A percentile compares a stretch with the other conserved stretches of the same genome.
phyloP scores from a whole-genome alignment of 2,888 invertebrate species.

The Rotaria sp. region DNA sequence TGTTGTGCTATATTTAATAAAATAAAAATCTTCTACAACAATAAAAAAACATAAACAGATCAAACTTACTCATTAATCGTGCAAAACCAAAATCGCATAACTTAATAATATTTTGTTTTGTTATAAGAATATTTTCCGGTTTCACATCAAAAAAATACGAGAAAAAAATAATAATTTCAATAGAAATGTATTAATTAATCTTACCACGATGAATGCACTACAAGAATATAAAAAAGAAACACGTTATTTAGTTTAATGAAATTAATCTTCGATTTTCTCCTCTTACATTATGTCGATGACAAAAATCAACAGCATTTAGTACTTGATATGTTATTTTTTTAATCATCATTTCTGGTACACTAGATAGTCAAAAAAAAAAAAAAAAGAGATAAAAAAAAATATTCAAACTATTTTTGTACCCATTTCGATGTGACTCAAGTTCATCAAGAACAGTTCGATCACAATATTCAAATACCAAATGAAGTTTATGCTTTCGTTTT shows the following conservation, averaged over 20 bases:
- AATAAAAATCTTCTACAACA: not conserved
- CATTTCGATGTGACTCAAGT: slow-evolving; percentile 82
- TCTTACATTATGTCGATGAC: slow-evolving; percentile 76
- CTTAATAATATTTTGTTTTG: slow-evolving; percentile 60
- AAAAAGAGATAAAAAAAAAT: not conserved
- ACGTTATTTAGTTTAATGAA: not conserved
- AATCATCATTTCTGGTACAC: slow-evolving; percentile 73
- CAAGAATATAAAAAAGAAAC: not conserved
- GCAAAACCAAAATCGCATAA: slow-evolving; percentile 29
- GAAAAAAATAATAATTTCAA: not conserved
- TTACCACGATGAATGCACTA: slow-evolving; percentile 71
- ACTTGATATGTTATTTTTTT: slow-evolving; percentile 92
- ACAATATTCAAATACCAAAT: slow-evolving; percentile 95
- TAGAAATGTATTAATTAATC: not conserved
- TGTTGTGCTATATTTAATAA: not conserved
- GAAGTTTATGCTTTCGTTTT: slow-evolving; percentile 73
- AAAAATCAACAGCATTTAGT: slow-evolving; percentile 85
- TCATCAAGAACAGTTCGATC: slow-evolving; percentile 93
- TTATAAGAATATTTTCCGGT: slow-evolving; percentile 59
- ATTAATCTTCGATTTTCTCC: not conserved
- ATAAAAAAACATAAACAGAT: not conserved
- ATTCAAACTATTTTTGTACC: slow-evolving; percentile 58
- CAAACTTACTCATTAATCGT: not conserved
- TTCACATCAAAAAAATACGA: slow-evolving; percentile 68
- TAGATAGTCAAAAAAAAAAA: slow-evolving; percentile 44